These are phyloP conservation scores for Pterocles gutturalis DNA, from an alignment of 2,113 vertebrate species.

Conservation along the genomic window DNA sequence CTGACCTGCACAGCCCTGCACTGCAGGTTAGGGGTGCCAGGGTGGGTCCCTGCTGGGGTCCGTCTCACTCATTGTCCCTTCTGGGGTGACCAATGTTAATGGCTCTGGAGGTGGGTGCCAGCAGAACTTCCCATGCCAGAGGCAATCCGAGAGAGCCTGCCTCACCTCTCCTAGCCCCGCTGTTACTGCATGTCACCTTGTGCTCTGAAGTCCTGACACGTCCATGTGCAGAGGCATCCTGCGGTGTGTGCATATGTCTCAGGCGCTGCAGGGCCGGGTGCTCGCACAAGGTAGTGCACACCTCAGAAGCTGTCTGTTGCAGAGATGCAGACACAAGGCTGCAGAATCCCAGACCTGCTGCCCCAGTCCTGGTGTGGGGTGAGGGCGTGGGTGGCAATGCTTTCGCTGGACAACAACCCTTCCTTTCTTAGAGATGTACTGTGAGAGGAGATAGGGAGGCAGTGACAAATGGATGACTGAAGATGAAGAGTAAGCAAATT, in stretches of 20 bases:
- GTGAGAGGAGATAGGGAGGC: not conserved
- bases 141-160: accelerated
- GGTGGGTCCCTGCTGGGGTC: not conserved
- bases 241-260: accelerated
- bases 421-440: not conserved
- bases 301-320: not conserved
- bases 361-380: accelerated
- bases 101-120: not conserved
- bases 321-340: not conserved
- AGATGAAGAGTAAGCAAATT: not conserved
- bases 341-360: not conserved
- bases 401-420: not conserved
- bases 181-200: accelerated
- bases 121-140: not conserved
- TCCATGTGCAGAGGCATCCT: accelerated
- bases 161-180: accelerated
- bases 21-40: not conserved
- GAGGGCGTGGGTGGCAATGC: accelerated
- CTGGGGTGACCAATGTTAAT: accelerated
- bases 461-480: not conserved
- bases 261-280: not conserved
- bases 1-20: accelerated
- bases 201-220: not conserved
- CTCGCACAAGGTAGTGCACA: not conserved
- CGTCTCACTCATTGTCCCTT: not conserved